A percentile compares a stretch with the other conserved stretches of the same genome.
Evolutionary conservation across 2,113 vertebrate species (phyloP).

Genomic region (Cynoglossus semilaevis): DNA sequence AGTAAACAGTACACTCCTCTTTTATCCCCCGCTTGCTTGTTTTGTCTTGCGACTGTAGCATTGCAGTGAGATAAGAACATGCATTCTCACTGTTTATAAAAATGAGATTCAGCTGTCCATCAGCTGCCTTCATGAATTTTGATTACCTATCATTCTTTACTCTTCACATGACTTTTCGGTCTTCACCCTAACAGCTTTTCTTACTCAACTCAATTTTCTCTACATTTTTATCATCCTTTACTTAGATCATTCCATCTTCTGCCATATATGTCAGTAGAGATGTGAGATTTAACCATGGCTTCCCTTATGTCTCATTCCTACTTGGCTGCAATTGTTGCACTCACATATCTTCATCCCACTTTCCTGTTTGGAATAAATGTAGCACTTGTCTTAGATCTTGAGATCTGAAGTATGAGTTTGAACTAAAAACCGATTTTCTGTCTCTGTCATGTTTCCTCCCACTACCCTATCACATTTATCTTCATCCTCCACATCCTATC

Average conservation of each 20-base stretch:
- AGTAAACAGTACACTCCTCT: slow-evolving; percentile 14
- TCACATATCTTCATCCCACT: slow-evolving; percentile 20
- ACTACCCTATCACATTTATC: slow-evolving; percentile 46
- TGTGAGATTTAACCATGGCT: slow-evolving; percentile 27
- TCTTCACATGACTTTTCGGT: slow-evolving; percentile 28
- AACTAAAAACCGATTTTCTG: slow-evolving; percentile 40
- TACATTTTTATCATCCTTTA: slow-evolving; percentile 26
- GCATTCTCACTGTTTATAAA: slow-evolving; percentile 46
- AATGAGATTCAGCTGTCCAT: slow-evolving; percentile 59
- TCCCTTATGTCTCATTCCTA: slow-evolving; percentile 6
- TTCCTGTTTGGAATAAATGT: slow-evolving; percentile 35
- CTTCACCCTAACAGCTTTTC: slow-evolving; percentile 19
- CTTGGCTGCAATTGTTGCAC: neutral
- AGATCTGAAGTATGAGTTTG: slow-evolving; percentile 46
- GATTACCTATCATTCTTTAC: slow-evolving; percentile 29
- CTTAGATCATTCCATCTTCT: slow-evolving; percentile 30
- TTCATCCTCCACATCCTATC: slow-evolving; percentile 38
- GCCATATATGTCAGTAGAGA: slow-evolving; percentile 14
- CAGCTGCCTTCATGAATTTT: slow-evolving; percentile 49
- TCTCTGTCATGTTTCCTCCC: slow-evolving; percentile 31
- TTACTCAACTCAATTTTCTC: slow-evolving; percentile 14
- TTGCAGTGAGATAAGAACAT: slow-evolving; percentile 45
- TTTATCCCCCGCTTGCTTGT: slow-evolving; percentile 36
- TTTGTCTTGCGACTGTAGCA: slow-evolving; percentile 26
- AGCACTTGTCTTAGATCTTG: slow-evolving; percentile 31